Conservation (phyloP, 2,113 vertebrate species). For the Labeo rohita region DNA sequence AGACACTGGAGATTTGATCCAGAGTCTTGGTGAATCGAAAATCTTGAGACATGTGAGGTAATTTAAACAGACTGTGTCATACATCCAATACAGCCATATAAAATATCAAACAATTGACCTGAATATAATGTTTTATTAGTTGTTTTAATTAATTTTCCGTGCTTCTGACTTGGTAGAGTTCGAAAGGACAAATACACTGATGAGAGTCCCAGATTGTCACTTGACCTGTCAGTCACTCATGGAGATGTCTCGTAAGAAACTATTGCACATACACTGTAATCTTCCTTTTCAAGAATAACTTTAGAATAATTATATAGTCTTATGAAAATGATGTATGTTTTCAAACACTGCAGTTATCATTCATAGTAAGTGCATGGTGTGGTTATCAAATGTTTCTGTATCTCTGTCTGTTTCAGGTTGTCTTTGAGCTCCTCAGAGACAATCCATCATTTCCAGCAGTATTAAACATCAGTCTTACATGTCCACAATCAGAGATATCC, state of each 20-base stretch:
- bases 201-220: neutral
- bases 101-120: no score
- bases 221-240: neutral
- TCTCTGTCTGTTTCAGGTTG: neutral
- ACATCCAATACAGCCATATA: no score
- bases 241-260: neutral
- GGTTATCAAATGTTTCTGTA: neutral
- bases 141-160: no score
- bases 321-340: no score
- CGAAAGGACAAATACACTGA: neutral
- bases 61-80: no score
- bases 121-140: no score
- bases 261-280: neutral
- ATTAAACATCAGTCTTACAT: neutral
- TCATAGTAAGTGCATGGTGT: neutral
- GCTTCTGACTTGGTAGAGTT: neutral
- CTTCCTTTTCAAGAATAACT: no score
- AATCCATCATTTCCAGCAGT: neutral
- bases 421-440: neutral
- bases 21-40: neutral
- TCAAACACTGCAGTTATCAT: no score
- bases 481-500: constrained; percentile 5
- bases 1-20: constrained; percentile 9
- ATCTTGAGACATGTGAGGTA: neutral
- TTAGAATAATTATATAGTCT: no score